Percentiles rank a stretch among this genome's conserved stretches.
Evolutionary conservation across 1,140 invertebrate genomes (phyloP).

Genomic region (Cecropterus lyciades): DNA sequence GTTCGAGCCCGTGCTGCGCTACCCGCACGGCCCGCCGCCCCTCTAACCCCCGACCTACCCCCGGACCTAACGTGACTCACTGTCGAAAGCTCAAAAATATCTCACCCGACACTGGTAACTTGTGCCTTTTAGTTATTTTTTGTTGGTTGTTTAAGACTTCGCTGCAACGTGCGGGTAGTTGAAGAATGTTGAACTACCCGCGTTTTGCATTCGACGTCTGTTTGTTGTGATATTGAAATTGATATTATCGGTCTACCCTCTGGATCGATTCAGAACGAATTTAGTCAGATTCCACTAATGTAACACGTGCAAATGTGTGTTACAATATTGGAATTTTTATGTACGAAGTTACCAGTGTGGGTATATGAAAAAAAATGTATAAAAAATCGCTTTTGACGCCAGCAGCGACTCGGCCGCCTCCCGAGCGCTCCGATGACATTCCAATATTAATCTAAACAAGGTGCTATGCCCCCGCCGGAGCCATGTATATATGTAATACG

Average conservation of each 20-base stretch:
- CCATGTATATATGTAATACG: conserved; percentile 54
- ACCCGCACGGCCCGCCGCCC: conserved; percentile 95
- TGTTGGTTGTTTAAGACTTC: conserved; percentile 17
- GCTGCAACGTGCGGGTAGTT: conserved; percentile 3
- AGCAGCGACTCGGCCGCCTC: conserved; percentile 21
- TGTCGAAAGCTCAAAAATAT: conserved; percentile 34
- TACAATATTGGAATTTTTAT: not conserved
- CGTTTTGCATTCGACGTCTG: conserved; percentile 6
- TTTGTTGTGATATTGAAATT: conserved; percentile 23
- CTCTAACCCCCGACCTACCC: conserved; percentile 85
- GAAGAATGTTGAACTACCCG: conserved; percentile 1
- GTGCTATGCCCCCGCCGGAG: conserved; percentile 47
- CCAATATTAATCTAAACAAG: conserved; percentile 40
- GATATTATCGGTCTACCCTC: conserved; percentile 32
- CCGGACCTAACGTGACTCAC: no score
- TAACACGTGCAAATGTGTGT: not conserved
- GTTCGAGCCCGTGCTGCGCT: conserved; percentile 93
- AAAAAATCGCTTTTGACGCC: conserved; percentile 29
- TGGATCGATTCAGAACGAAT: conserved; percentile 25
- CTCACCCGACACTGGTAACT: not conserved
- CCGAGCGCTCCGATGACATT: conserved; percentile 38
- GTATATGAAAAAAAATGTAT: conserved; percentile 14
- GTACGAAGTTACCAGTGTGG: conserved; percentile 7
- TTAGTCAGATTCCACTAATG: conserved; percentile 4
- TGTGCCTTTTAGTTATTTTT: conserved; percentile 1